phyloP scores from a whole-genome alignment of 2,113 vertebrate species.

The Struthio camelus region DNA sequence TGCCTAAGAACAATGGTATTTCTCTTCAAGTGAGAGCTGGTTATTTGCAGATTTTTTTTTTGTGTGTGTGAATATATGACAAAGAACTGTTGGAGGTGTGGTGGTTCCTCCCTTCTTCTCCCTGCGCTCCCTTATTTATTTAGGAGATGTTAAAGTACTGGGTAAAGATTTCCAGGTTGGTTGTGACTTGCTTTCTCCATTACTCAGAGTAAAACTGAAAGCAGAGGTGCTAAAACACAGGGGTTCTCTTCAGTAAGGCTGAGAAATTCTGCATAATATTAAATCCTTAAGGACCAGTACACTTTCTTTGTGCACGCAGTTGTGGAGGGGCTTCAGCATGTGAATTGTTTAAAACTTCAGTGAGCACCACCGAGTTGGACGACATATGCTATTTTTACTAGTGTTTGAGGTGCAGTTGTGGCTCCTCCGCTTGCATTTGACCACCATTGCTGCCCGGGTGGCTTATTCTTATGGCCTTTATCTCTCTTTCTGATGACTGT shows the following conservation, averaged over 20 bases:
- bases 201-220: background rate
- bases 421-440: background rate
- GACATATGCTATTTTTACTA: background rate
- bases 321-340: background rate
- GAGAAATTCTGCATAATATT: too few relatives aligned
- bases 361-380: rapidly evolving
- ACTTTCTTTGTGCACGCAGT: background rate
- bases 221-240: rapidly evolving
- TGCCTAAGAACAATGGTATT: background rate
- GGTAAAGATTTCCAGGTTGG: too few relatives aligned
- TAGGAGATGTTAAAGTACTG: background rate
- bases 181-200: background rate
- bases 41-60: background rate
- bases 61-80: too few relatives aligned
- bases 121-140: background rate
- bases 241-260: background rate
- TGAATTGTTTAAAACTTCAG: background rate
- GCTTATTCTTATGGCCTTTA: background rate
- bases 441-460: background rate
- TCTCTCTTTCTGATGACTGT: background rate
- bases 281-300: background rate
- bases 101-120: too few relatives aligned
- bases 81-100: too few relatives aligned
- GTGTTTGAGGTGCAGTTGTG: rapidly evolving
- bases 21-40: background rate